phyloP scores from a whole-genome alignment of 2,888 invertebrate genomes.

The Xylocampa areola region DNA sequence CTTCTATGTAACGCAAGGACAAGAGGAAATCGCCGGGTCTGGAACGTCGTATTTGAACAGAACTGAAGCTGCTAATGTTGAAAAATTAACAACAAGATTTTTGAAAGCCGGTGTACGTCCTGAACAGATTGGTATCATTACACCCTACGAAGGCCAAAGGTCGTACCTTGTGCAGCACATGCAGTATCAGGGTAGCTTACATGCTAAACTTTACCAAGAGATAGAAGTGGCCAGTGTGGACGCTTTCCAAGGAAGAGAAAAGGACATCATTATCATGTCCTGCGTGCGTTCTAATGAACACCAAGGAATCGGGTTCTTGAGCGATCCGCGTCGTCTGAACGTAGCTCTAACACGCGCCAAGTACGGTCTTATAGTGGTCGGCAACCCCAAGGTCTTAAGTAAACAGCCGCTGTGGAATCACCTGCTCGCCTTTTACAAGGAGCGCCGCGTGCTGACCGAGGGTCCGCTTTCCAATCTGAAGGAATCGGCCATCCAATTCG shows the following conservation, averaged over 20 bases:
- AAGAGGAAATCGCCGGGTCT: conserved; percentile 99
- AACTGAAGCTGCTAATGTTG: conserved; percentile 99
- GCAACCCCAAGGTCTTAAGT: conserved; percentile 99
- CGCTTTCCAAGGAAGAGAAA: conserved; percentile 99
- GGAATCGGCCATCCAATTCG: conserved; percentile 98
- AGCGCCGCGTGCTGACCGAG: conserved; percentile 98
- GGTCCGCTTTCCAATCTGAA: conserved; percentile 99
- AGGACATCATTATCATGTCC: conserved; percentile 99
- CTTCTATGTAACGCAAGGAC: conserved; percentile 99
- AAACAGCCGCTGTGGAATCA: conserved; percentile 99
- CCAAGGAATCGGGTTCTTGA: conserved; percentile 99
- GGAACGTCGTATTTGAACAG: conserved; percentile 99
- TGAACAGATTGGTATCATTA: conserved; percentile 99
- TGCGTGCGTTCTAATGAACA: conserved; percentile 99
- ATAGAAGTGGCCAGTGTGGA: conserved; percentile 99
- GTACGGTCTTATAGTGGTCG: conserved; percentile 99
- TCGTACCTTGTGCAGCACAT: conserved; percentile 99
- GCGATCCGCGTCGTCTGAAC: conserved; percentile 99
- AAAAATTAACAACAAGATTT: conserved; percentile 98
- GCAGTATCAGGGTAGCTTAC: conserved; percentile 99
- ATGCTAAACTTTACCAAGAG: conserved; percentile 98
- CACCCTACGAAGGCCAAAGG: conserved; percentile 99
- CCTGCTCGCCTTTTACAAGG: conserved; percentile 98
- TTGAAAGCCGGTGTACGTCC: conserved; percentile 98
- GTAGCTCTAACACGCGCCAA: conserved; percentile 99